These are phyloP conservation scores for Bembecia ichneumoniformis DNA, from an alignment of 2,888 invertebrate genomes.

Conservation along the genomic window DNA sequence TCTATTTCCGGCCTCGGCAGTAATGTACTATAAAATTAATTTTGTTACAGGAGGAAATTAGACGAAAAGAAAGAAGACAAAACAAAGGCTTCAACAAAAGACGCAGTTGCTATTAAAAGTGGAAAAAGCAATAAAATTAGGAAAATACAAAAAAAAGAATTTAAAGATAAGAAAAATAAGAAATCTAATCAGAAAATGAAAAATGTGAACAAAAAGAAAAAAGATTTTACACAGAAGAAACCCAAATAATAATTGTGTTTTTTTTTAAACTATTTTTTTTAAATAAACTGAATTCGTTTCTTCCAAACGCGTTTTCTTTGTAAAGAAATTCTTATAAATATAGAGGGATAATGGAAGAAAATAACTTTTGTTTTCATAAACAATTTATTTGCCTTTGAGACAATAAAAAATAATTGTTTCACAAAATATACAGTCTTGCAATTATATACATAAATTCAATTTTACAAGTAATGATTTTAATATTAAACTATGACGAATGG, in stretches of 20 bases:
- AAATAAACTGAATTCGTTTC: not conserved
- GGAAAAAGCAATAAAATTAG: constrained; percentile 34
- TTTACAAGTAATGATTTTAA: not conserved
- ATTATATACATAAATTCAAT: constrained; percentile 41
- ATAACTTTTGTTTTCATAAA: not conserved
- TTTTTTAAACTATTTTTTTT: no score
- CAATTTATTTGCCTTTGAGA: not conserved
- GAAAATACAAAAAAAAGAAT: constrained; percentile 13
- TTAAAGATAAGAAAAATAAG: constrained; percentile 6
- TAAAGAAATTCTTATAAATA: not conserved
- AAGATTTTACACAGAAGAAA: constrained; percentile 16
- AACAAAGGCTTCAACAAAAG: constrained; percentile 17
- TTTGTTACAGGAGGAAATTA: constrained; percentile 42
- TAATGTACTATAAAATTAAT: not conserved
- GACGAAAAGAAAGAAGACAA: constrained; percentile 25
- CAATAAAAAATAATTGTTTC: constrained; percentile 13
- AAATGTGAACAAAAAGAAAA: constrained; percentile 13
- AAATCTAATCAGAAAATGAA: constrained; percentile 7
- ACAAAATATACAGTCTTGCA: constrained; percentile 69
- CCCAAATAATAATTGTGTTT: constrained; percentile 11
- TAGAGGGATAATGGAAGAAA: not conserved
- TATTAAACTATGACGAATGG: no score
- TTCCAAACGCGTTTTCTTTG: not conserved
- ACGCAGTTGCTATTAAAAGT: constrained; percentile 24
- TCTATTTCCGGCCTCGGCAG: no score